These are phyloP conservation scores for Papilio gigon DNA, from an alignment of 2,888 invertebrate species.

Conservation along the genomic window DNA sequence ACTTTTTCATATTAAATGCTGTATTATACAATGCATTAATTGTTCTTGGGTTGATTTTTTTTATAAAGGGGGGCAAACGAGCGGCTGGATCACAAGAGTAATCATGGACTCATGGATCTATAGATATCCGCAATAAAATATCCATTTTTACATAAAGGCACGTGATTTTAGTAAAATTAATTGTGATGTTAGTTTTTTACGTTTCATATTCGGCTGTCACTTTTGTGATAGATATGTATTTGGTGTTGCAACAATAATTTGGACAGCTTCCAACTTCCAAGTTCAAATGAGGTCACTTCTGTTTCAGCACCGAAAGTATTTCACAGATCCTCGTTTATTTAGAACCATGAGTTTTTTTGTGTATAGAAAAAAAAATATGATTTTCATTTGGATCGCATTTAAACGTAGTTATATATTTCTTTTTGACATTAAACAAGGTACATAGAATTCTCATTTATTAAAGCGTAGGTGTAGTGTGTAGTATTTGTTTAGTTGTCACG, in stretches of 20 bases:
- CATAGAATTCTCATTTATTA: background rate
- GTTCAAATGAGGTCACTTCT: conserved; percentile 41
- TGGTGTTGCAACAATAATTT: conserved; percentile 38
- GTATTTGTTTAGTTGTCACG: background rate
- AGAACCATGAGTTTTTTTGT: background rate
- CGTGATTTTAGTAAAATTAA: background rate
- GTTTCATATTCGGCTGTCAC: conserved; percentile 34
- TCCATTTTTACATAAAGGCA: background rate
- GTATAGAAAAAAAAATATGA: background rate
- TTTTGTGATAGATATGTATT: conserved; percentile 33
- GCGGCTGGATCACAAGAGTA: too few species aligned
- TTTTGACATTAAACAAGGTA: background rate
- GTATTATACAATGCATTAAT: too few species aligned
- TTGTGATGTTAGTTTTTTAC: background rate
- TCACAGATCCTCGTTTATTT: conserved; percentile 13
- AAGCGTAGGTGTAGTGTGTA: background rate
- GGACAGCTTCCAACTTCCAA: conserved; percentile 39
- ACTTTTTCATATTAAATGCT: too few species aligned
- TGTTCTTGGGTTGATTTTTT: too few species aligned
- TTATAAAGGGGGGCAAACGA: too few species aligned
- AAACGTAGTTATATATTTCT: background rate
- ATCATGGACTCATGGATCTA: too few species aligned
- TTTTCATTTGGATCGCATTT: too few species aligned
- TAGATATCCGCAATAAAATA: too few species aligned
- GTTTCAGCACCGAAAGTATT: conserved; percentile 27